A percentile compares a stretch with the other conserved stretches of the same genome.
These are phyloP conservation scores for Leptinotarsa tumamoca DNA, from an alignment of 2,888 invertebrate species.

Conservation along the genomic window DNA sequence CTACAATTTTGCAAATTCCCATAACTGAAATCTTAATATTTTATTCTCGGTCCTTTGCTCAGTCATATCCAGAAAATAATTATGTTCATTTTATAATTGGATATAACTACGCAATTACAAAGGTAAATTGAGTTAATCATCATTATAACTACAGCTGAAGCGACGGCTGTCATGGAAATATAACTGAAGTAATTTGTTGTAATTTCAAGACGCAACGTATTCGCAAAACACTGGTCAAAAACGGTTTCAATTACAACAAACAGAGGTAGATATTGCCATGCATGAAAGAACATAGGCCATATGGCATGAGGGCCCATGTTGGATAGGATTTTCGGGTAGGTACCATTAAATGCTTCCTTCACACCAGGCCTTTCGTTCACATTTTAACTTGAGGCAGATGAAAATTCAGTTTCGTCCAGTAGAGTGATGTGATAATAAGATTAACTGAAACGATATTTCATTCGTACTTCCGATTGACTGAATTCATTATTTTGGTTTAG, in stretches of 20 bases:
- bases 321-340: not conserved
- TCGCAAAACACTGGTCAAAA: not conserved
- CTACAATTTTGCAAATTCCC: not conserved
- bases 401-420: too few species aligned
- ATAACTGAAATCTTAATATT: not conserved
- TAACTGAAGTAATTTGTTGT: slow-evolving; percentile 16
- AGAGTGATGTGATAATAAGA: too few species aligned
- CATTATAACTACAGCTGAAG: not conserved
- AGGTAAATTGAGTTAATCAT: slow-evolving; percentile 13
- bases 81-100: slow-evolving; percentile 6
- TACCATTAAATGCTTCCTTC: not conserved
- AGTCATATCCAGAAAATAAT: slow-evolving; percentile 12
- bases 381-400: too few species aligned
- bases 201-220: not conserved
- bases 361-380: not conserved
- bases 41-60: not conserved
- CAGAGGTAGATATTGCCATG: not conserved
- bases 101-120: slow-evolving; percentile 7
- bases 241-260: not conserved
- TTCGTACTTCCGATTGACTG: too few species aligned
- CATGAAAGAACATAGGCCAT: not conserved
- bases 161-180: slow-evolving; percentile 4
- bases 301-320: not conserved
- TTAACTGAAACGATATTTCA: too few species aligned
- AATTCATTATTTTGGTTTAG: too few species aligned